phyloP scores from a whole-genome alignment of 2,797 vertebrate species.

The Eidolon dupreanum region DNA sequence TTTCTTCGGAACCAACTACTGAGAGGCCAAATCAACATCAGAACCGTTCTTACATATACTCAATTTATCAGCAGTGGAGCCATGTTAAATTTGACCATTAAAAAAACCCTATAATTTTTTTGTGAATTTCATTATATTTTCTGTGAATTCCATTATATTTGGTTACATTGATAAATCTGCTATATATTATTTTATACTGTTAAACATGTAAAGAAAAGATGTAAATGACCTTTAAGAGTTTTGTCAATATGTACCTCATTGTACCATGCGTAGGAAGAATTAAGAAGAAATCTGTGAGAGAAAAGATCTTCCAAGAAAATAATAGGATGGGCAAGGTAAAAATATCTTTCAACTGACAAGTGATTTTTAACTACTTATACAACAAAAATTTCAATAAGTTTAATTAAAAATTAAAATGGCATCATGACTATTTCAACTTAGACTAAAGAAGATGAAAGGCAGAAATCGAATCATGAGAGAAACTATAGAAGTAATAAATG shows the following conservation, averaged over 20 bases:
- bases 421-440: neutral
- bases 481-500: slow-evolving; percentile 23
- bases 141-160: neutral
- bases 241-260: neutral
- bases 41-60: neutral
- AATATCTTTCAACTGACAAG: neutral
- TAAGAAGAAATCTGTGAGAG: neutral
- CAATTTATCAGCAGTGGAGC: neutral
- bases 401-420: slow-evolving; percentile 52
- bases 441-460: neutral
- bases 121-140: slow-evolving; percentile 14
- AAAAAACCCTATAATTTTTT: neutral
- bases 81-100: neutral
- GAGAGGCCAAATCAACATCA: neutral
- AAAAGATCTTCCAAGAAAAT: neutral
- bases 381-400: slow-evolving; percentile 42
- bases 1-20: neutral
- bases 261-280: neutral
- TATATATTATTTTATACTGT: neutral
- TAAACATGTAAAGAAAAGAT: slow-evolving; percentile 5
- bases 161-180: neutral
- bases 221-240: neutral
- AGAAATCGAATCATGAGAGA: slow-evolving; percentile 49
- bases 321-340: neutral
- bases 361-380: slow-evolving; percentile 42